A percentile compares a stretch with the other conserved stretches of the same genome.
Conservation (phyloP, 1,140 invertebrate species). For the Brachionus rubens region DNA sequence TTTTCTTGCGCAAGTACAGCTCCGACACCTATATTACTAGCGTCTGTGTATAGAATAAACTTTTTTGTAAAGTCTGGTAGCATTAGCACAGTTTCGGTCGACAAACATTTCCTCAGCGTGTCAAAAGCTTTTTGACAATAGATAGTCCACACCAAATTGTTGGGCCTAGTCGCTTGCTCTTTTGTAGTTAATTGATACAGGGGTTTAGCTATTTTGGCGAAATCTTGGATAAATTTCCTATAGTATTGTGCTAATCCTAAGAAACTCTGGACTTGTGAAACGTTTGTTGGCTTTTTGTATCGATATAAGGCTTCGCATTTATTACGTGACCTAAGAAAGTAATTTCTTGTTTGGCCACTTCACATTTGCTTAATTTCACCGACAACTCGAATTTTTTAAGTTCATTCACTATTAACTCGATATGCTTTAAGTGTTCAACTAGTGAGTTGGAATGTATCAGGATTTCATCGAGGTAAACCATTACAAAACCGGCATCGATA, state of each 20-base stretch:
- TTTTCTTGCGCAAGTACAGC: constrained; percentile 56
- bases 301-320: not conserved
- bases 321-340: not conserved
- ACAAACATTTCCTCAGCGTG: constrained; percentile 51
- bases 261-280: constrained; percentile 48
- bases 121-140: constrained; percentile 53
- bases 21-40: constrained; percentile 56
- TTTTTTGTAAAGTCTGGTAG: constrained; percentile 52
- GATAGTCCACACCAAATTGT: constrained; percentile 51
- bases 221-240: constrained; percentile 57
- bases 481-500: not conserved
- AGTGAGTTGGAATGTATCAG: not conserved
- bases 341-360: not conserved
- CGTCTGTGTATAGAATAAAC: constrained; percentile 60
- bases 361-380: not conserved
- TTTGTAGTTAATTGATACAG: constrained; percentile 53
- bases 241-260: constrained; percentile 50
- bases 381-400: not conserved
- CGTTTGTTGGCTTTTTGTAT: not conserved
- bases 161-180: constrained; percentile 37
- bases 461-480: not conserved
- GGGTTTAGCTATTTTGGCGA: constrained; percentile 55
- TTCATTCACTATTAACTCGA: not conserved
- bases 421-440: not conserved
- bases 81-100: not conserved